These are phyloP conservation scores for Adelges cooleyi DNA, from an alignment of 1,140 invertebrate species.

Conservation along the genomic window DNA sequence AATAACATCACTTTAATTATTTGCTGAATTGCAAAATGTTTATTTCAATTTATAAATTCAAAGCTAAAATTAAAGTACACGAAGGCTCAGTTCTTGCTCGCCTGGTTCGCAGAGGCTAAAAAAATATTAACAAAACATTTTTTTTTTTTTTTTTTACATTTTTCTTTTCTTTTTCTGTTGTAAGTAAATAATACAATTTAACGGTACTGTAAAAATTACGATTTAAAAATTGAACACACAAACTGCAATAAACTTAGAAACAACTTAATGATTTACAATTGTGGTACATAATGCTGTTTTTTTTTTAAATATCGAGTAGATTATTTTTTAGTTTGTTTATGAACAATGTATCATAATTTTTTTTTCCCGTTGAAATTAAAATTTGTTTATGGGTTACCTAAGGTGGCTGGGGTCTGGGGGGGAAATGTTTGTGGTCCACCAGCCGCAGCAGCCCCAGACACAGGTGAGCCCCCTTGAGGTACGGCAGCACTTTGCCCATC, in stretches of 20 bases:
- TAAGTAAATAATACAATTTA: background rate
- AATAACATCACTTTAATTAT: constrained; percentile 22
- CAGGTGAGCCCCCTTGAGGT: constrained; percentile 23
- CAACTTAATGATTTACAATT: too few relatives aligned
- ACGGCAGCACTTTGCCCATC: constrained; percentile 21
- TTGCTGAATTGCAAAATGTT: constrained; percentile 23
- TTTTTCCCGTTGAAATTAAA: background rate
- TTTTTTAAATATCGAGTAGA: too few relatives aligned
- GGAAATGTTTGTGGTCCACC: constrained; percentile 21
- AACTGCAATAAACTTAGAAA: too few relatives aligned
- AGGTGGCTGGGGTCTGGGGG: constrained; percentile 9
- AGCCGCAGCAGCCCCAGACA: constrained; percentile 11
- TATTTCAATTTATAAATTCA: constrained; percentile 25
- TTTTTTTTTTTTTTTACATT: background rate
- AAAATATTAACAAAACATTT: constrained; percentile 20
- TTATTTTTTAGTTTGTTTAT: background rate
- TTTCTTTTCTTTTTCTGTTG: background rate
- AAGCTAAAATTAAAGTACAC: constrained; percentile 28
- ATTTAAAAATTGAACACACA: background rate
- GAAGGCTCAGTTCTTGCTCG: constrained; percentile 28
- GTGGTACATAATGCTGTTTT: too few relatives aligned
- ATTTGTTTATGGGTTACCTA: constrained; percentile 7
- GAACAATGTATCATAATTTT: constrained; percentile 18
- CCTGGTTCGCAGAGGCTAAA: constrained; percentile 26
- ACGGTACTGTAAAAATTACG: constrained; percentile 27